Evolutionary conservation across 2,113 vertebrate species (phyloP).

Genomic region (Cettia cetti): DNA sequence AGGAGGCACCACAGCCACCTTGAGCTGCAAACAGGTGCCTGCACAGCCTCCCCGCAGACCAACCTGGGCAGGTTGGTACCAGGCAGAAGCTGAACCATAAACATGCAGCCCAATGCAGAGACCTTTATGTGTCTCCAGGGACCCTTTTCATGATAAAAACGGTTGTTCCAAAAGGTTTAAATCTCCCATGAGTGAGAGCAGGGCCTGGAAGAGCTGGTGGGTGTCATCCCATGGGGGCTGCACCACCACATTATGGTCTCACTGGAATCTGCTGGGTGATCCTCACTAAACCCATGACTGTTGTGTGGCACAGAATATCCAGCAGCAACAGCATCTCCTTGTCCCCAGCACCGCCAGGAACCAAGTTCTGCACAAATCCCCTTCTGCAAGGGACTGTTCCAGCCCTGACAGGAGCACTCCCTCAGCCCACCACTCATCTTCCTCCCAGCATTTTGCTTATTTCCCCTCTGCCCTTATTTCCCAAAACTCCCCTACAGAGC

Average conservation of each 20-base stretch:
- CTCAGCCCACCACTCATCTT: background rate
- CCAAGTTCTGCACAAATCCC: background rate
- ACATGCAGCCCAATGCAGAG: background rate
- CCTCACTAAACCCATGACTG: background rate
- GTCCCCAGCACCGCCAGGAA: background rate
- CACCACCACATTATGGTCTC: background rate
- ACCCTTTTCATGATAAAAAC: background rate
- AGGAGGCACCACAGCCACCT: background rate
- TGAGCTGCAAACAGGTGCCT: background rate
- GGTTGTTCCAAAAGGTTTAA: background rate
- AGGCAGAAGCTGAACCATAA: background rate
- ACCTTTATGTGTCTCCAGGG: background rate
- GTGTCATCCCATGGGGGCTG: background rate
- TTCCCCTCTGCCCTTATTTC: background rate
- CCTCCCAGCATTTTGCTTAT: background rate
- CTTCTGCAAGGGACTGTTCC: background rate
- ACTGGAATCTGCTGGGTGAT: background rate
- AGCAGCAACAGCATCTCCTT: background rate
- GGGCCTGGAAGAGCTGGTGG: background rate
- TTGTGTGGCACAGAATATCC: background rate
- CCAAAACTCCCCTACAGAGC: background rate
- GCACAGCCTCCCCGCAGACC: background rate
- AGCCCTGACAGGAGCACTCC: background rate
- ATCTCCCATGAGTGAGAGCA: accelerated
- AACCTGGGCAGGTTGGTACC: background rate